Percentiles rank a stretch among this genome's conserved stretches.
phyloP scores from a whole-genome alignment of 2,113 vertebrate genomes.

The Lathamus discolor region DNA sequence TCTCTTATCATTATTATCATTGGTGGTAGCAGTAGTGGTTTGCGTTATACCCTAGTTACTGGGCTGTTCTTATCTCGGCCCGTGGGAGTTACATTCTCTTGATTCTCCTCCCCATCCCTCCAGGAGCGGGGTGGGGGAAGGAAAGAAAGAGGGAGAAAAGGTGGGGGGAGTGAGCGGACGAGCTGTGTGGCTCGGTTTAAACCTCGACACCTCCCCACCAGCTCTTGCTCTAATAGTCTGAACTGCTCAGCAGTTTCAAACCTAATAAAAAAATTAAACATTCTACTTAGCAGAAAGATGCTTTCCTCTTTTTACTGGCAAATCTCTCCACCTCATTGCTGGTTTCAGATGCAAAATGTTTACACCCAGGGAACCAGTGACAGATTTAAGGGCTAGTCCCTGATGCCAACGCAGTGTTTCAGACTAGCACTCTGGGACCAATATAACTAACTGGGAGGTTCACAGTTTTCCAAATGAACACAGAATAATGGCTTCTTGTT shows the following conservation, averaged over 20 bases:
- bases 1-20: too few species aligned
- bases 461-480: conserved; percentile 5
- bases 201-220: not conserved
- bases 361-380: not conserved
- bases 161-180: too few species aligned
- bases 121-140: too few species aligned
- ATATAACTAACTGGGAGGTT: not conserved
- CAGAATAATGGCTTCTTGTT: not conserved
- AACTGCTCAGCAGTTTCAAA: not conserved
- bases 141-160: too few species aligned
- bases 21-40: too few species aligned
- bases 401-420: not conserved
- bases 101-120: too few species aligned
- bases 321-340: not conserved
- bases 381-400: conserved; percentile 19
- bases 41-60: too few species aligned
- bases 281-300: not conserved
- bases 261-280: not conserved
- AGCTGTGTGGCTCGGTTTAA: too few species aligned
- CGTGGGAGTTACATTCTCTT: too few species aligned
- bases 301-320: not conserved
- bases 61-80: too few species aligned
- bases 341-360: not conserved
- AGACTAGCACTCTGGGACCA: conserved; percentile 3
- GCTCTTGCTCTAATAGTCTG: not conserved